phyloP scores from a whole-genome alignment of 2,888 invertebrate species.

The Lasioglossum leucozonium region DNA sequence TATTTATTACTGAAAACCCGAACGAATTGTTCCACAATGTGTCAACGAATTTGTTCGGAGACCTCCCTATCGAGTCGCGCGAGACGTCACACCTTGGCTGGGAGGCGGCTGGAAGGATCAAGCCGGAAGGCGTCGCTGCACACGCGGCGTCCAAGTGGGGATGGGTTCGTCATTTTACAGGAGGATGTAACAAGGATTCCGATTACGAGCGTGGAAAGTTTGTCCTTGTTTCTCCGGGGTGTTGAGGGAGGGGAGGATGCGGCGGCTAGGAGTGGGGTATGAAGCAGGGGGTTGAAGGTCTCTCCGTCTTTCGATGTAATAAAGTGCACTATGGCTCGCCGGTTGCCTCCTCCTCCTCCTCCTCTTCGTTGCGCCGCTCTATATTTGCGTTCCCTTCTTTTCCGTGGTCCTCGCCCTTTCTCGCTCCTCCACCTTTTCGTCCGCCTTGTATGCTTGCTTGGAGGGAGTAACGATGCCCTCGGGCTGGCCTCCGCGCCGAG shows the following conservation, averaged over 20 bases:
- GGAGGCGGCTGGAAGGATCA: not conserved
- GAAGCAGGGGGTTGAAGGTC: not conserved
- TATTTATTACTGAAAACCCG: no score
- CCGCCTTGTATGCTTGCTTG: conserved; percentile 70
- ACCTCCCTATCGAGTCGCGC: not conserved
- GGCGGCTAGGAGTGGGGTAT: not conserved
- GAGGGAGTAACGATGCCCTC: conserved; percentile 83
- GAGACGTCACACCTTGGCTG: not conserved
- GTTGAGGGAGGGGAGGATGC: not conserved
- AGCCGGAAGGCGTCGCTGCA: not conserved
- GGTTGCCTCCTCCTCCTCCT: conserved; percentile 25
- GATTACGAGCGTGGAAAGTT: conserved; percentile 46
- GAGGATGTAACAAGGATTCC: conserved; percentile 35
- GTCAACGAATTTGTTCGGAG: not conserved
- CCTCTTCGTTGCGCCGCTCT: conserved; percentile 44
- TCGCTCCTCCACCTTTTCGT: conserved; percentile 71
- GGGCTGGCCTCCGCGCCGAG: conserved; percentile 73
- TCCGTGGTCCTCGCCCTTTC: conserved; percentile 65
- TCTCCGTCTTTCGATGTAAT: conserved; percentile 60
- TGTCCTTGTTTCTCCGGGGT: conserved; percentile 31
- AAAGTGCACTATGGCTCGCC: conserved; percentile 53
- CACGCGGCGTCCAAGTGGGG: not conserved
- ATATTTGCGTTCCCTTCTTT: conserved; percentile 62
- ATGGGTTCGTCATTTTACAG: conserved; percentile 29
- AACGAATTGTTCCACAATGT: not conserved